Evolutionary conservation across 2,113 vertebrate genomes (phyloP).

Genomic region (Aspidoscelis tigris): DNA sequence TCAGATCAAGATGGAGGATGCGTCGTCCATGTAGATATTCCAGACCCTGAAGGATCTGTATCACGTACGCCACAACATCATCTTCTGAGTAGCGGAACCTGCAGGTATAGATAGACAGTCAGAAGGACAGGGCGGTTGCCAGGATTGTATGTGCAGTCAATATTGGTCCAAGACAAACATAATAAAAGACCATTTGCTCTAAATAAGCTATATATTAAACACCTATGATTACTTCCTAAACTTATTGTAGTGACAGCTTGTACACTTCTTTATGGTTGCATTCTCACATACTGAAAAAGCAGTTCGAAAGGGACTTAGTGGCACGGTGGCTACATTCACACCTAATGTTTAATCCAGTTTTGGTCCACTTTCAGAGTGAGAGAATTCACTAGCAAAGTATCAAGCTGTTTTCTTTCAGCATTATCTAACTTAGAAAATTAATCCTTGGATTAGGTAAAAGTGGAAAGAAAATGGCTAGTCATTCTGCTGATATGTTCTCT

Average conservation of each 20-base stretch:
- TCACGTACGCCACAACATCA: constrained; percentile 89
- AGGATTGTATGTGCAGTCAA: rapidly evolving
- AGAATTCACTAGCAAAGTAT: too few species aligned
- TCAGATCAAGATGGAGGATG: constrained; percentile 95
- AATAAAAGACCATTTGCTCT: neutral
- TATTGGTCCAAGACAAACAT: neutral
- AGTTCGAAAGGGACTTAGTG: too few species aligned
- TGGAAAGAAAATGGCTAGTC: too few species aligned
- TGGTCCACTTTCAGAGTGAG: too few species aligned
- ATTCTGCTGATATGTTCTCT: too few species aligned
- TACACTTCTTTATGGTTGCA: neutral
- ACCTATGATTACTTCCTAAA: neutral
- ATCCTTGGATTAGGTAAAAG: too few species aligned
- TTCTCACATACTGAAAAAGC: too few species aligned
- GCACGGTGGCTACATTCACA: too few species aligned
- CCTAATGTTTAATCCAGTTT: too few species aligned
- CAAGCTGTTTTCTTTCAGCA: too few species aligned
- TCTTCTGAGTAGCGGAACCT: constrained; percentile 98
- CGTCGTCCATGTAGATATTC: constrained; percentile 90
- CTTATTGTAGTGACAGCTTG: neutral
- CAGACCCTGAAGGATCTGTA: constrained; percentile 93
- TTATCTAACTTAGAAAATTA: too few species aligned
- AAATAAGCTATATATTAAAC: neutral
- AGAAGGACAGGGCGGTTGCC: rapidly evolving
- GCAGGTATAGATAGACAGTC: neutral